These are phyloP conservation scores for Aspidoscelis tigris DNA, from an alignment of 2,113 vertebrate species.

Conservation along the genomic window DNA sequence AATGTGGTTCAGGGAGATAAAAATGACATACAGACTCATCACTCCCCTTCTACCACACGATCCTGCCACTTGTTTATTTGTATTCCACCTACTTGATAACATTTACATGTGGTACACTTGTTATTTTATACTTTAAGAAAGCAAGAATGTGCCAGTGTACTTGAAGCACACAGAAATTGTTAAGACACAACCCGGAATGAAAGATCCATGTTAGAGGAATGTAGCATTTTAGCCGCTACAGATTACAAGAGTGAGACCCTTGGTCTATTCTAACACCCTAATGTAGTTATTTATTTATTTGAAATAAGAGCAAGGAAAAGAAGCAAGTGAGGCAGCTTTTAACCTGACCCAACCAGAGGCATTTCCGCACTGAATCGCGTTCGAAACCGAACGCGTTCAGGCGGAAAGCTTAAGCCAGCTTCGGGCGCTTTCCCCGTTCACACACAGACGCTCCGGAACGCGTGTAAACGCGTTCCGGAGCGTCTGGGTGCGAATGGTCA, in stretches of 20 bases:
- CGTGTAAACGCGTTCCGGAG: no score
- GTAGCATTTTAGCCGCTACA: not conserved
- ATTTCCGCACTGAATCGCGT: no score
- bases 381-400: no score
- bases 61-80: no score
- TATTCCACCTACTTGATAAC: no score
- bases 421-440: no score
- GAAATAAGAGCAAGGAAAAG: slow-evolving; percentile 8
- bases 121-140: not conserved
- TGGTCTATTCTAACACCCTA: not conserved
- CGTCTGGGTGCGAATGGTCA: no score
- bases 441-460: no score
- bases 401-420: no score
- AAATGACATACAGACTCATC: no score
- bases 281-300: not conserved
- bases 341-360: slow-evolving; percentile 4
- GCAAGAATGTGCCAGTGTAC: not conserved
- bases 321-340: not conserved
- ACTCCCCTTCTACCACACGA: no score
- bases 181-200: not conserved
- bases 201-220: not conserved
- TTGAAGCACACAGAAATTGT: not conserved
- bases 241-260: not conserved
- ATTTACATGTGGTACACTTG: not conserved
- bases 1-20: no score